These are phyloP conservation scores for Sylvietta virens DNA, from an alignment of 2,113 vertebrate species.

Conservation along the genomic window DNA sequence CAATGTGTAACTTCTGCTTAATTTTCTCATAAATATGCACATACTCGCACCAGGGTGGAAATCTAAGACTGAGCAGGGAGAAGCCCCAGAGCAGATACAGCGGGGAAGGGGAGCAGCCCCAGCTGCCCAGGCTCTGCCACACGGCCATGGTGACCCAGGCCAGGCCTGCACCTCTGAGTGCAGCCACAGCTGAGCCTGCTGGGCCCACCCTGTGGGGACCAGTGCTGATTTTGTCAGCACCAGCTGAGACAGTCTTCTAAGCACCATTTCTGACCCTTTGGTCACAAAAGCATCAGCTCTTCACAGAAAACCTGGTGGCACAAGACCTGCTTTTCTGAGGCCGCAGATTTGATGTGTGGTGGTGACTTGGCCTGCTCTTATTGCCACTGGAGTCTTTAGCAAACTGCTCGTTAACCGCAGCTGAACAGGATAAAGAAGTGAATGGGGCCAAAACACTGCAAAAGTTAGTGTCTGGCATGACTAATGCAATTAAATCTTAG, in stretches of 20 bases:
- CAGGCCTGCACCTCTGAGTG: not conserved
- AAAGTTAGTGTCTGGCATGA: not conserved
- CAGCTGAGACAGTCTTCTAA: not conserved
- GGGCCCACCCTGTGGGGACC: rapidly evolving
- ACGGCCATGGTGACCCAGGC: not conserved
- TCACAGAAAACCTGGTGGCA: not conserved
- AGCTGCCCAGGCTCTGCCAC: rapidly evolving
- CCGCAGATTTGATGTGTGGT: not conserved
- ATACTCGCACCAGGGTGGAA: not conserved
- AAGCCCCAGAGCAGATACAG: not conserved
- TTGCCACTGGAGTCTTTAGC: not conserved
- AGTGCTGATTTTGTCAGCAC: not conserved
- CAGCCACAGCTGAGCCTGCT: rapidly evolving
- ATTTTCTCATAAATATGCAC: not conserved
- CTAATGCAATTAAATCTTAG: not conserved
- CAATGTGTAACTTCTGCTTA: not conserved
- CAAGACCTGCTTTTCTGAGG: rapidly evolving
- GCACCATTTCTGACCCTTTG: not conserved
- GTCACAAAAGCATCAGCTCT: not conserved
- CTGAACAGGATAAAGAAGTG: not conserved
- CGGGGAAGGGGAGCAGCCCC: rapidly evolving
- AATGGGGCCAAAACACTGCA: not conserved
- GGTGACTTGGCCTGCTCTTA: not conserved
- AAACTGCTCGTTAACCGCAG: not conserved
- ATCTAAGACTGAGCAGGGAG: not conserved